Percentiles rank a stretch among this genome's conserved stretches.
phyloP scores from a whole-genome alignment of 2,888 invertebrate species.

The Spodoptera exigua region DNA sequence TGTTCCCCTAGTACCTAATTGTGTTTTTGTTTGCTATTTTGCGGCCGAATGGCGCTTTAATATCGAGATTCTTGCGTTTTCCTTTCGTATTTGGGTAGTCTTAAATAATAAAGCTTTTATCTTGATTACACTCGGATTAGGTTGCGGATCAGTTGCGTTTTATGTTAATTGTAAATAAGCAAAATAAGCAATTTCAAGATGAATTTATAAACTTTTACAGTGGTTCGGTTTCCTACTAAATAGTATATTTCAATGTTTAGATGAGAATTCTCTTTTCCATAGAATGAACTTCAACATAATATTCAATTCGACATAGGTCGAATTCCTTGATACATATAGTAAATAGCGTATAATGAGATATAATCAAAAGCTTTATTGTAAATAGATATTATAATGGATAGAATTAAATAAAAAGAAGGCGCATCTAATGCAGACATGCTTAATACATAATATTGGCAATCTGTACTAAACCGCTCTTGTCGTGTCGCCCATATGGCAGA shows the following conservation, averaged over 20 bases:
- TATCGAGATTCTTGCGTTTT: slow-evolving; percentile 60
- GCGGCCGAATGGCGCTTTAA: slow-evolving; percentile 69
- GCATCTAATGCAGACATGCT: slow-evolving; percentile 36
- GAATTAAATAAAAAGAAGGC: slow-evolving; percentile 46
- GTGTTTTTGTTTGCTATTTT: slow-evolving; percentile 85
- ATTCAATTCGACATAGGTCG: no score
- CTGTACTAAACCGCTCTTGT: slow-evolving; percentile 74
- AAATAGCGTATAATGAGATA: no score
- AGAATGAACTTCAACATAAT: no score
- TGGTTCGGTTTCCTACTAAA: no score
- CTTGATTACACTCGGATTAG: slow-evolving; percentile 32
- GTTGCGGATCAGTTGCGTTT: slow-evolving; percentile 20
- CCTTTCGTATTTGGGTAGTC: slow-evolving; percentile 35
- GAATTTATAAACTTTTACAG: not conserved
- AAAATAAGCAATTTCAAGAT: not conserved
- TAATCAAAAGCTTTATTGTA: slow-evolving; percentile 16
- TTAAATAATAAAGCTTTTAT: slow-evolving; percentile 49
- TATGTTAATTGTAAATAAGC: slow-evolving; percentile 18
- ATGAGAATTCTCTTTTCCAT: no score
- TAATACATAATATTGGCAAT: slow-evolving; percentile 68
- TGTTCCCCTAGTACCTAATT: slow-evolving; percentile 77
- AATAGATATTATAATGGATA: slow-evolving; percentile 17
- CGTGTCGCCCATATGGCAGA: slow-evolving; percentile 84
- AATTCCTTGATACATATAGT: no score
- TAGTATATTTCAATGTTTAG: no score